phyloP scores from a whole-genome alignment of 1,140 invertebrate species.

The Cyclargus thomasi region DNA sequence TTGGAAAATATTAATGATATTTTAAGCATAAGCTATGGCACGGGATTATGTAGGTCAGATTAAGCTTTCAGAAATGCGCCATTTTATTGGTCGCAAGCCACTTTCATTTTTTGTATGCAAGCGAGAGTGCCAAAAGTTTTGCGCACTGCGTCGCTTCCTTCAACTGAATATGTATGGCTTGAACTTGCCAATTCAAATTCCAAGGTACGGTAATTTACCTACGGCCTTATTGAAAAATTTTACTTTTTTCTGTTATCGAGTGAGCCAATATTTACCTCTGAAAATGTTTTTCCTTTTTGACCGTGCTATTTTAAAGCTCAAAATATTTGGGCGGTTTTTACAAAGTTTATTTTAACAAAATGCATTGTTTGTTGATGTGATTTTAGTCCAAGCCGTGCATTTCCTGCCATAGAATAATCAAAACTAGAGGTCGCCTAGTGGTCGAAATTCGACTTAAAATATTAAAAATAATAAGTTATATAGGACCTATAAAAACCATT shows the following conservation, averaged over 20 bases:
- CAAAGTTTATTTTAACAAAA: neutral
- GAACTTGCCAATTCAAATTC: conserved; percentile 68
- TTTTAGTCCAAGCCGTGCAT: too few relatives aligned
- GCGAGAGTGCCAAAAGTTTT: conserved; percentile 72
- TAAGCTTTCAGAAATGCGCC: conserved; percentile 45
- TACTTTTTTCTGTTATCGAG: neutral
- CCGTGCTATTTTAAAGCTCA: neutral
- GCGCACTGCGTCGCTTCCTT: conserved; percentile 66
- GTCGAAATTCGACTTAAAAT: too few relatives aligned
- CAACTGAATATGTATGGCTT: conserved; percentile 66
- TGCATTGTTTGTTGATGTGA: neutral
- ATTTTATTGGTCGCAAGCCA: conserved; percentile 47
- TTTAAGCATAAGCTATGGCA: conserved; percentile 20
- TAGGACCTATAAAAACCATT: too few relatives aligned
- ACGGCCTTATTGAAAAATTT: conserved; percentile 44
- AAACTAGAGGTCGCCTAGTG: too few relatives aligned
- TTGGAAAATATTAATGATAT: conserved; percentile 5
- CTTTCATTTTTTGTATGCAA: conserved; percentile 72
- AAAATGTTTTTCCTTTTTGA: neutral
- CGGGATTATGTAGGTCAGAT: conserved; percentile 46
- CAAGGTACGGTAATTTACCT: conserved; percentile 50
- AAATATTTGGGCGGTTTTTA: neutral
- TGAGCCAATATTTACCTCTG: neutral
- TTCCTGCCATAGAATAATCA: too few relatives aligned
- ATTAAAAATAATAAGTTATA: too few relatives aligned